Evolutionary conservation across 2,888 invertebrate species (phyloP).

Genomic region (Drepanosiphum platanoidis): DNA sequence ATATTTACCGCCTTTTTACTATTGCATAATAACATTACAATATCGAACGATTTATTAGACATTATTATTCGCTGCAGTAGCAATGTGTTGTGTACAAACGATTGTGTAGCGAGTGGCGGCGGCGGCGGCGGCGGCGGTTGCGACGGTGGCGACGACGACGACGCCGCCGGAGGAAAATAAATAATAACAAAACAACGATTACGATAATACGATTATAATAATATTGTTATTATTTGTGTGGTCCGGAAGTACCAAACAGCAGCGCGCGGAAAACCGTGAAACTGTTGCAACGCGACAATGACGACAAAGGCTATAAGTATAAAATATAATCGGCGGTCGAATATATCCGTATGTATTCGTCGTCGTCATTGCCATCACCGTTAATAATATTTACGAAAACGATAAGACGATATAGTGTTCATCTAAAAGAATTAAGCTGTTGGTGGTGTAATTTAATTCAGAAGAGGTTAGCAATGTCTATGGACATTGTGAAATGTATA

Average conservation of each 20-base stretch:
- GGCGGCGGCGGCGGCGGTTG: neutral
- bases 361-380: slow-evolving; percentile 38
- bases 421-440: too few species aligned
- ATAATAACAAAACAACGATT: neutral
- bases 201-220: neutral
- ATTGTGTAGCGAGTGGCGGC: neutral
- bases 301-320: slow-evolving; percentile 53
- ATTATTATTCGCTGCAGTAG: neutral
- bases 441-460: too few species aligned
- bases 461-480: too few species aligned
- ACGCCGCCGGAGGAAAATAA: neutral
- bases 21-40: neutral
- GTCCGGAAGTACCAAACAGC: neutral
- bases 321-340: neutral
- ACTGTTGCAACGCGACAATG: slow-evolving; percentile 15
- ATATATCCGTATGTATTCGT: slow-evolving; percentile 42
- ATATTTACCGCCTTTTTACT: neutral
- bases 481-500: too few species aligned
- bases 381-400: too few species aligned
- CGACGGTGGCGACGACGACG: neutral
- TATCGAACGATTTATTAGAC: neutral
- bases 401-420: too few species aligned
- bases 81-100: neutral
- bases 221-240: neutral
- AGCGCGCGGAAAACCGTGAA: neutral